Percentiles rank a stretch among this genome's conserved stretches.
These are phyloP conservation scores for Accipiter cooperii DNA, from an alignment of 2,113 vertebrate genomes.

Conservation along the genomic window DNA sequence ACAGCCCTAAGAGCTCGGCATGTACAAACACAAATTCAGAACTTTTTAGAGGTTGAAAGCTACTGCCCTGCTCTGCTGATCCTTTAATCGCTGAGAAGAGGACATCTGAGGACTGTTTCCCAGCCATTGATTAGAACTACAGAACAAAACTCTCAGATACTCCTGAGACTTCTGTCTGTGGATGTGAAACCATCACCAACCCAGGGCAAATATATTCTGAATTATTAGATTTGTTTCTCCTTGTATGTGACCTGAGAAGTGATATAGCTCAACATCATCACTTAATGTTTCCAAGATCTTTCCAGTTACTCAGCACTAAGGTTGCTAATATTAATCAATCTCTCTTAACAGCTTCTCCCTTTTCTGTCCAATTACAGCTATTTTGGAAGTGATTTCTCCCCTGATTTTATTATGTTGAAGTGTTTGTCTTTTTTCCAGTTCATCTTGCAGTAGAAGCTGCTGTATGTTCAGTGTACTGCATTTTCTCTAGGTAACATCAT, in stretches of 20 bases:
- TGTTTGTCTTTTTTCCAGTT: neutral
- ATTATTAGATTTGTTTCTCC: neutral
- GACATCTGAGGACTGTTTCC: neutral
- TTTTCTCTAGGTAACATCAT: neutral
- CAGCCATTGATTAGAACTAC: neutral
- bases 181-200: neutral
- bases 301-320: neutral
- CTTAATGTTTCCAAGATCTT: neutral
- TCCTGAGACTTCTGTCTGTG: neutral
- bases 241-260: neutral
- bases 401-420: neutral
- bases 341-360: neutral
- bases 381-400: neutral
- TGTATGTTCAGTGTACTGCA: neutral
- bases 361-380: neutral
- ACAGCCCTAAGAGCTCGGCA: neutral
- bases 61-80: neutral
- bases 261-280: neutral
- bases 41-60: conserved; percentile 4
- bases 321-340: neutral
- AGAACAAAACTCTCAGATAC: neutral
- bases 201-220: neutral
- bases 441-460: neutral
- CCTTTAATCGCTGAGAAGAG: neutral
- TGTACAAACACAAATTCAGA: neutral